Percentiles rank a stretch among this genome's conserved stretches.
Conservation (phyloP, 2,888 invertebrate genomes). For the Chalcosyrphus nemorum region DNA sequence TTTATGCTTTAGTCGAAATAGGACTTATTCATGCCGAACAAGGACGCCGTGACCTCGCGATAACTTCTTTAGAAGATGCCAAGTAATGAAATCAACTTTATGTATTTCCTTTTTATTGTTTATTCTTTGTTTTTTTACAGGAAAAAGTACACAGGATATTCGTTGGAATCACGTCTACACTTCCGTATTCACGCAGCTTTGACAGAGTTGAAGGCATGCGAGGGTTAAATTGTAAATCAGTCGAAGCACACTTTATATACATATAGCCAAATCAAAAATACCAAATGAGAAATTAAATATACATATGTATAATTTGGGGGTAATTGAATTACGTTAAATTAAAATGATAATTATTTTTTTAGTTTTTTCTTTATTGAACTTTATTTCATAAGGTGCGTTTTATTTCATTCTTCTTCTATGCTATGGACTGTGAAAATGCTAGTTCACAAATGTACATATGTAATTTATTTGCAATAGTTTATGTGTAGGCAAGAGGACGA, state of each 20-base stretch:
- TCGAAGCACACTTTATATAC: conserved; percentile 8
- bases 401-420: not conserved
- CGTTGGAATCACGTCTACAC: conserved; percentile 93
- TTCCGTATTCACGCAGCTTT: conserved; percentile 93
- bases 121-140: conserved; percentile 83
- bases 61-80: conserved; percentile 89
- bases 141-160: conserved; percentile 93
- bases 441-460: no score
- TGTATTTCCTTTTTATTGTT: conserved; percentile 76
- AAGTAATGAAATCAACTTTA: conserved; percentile 84
- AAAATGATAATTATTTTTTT: not conserved
- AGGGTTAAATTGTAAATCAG: not conserved
- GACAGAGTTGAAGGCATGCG: conserved; percentile 76
- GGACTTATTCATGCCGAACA: conserved; percentile 90
- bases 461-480: no score
- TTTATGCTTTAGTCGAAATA: conserved; percentile 93
- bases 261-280: conserved; percentile 31
- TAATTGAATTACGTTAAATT: no score
- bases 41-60: conserved; percentile 87
- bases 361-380: not conserved
- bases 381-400: not conserved
- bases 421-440: no score
- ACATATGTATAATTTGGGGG: not conserved
- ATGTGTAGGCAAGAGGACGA: no score
- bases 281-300: conserved; percentile 24